Conservation (phyloP, 2,797 vertebrate genomes). For the Microcaecilia unicolor region DNA sequence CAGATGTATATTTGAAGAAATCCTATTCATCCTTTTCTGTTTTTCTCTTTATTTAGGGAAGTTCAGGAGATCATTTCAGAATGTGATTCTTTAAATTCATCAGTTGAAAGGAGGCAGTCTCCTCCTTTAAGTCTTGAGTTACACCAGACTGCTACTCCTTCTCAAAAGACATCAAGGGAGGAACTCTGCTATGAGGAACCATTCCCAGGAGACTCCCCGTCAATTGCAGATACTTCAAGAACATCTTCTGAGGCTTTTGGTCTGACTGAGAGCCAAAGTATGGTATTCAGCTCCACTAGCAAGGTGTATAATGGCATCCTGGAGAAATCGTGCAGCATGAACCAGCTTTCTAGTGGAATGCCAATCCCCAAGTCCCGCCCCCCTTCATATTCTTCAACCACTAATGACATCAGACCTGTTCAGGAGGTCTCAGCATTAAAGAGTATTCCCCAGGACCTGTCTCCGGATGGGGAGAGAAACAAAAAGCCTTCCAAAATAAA, state of each 20-base stretch:
- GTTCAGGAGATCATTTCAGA: constrained; percentile 76
- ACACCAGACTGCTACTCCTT: constrained; percentile 61
- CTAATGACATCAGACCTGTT: constrained; percentile 66
- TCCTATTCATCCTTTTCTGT: constrained; percentile 15
- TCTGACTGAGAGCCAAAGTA: constrained; percentile 77
- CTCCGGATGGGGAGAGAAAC: constrained; percentile 81
- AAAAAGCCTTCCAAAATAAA: constrained; percentile 94
- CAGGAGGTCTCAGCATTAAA: constrained; percentile 71
- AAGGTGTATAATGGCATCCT: constrained; percentile 88
- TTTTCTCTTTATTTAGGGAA: constrained; percentile 60
- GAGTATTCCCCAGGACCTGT: constrained; percentile 81
- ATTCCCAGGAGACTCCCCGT: constrained; percentile 55
- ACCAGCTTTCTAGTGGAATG: constrained; percentile 73
- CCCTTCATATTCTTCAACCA: constrained; percentile 72
- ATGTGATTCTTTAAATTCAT: constrained; percentile 83
- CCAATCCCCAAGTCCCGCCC: constrained; percentile 67
- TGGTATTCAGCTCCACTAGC: constrained; percentile 72
- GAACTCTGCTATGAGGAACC: constrained; percentile 74
- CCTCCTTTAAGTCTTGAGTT: constrained; percentile 65
- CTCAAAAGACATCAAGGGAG: constrained; percentile 78
- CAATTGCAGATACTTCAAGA: constrained; percentile 60
- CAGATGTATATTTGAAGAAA: neutral
- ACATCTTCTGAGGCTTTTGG: constrained; percentile 82
- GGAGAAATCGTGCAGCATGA: constrained; percentile 95
- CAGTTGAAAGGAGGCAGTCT: constrained; percentile 72